Evolutionary conservation across 2,113 vertebrate genomes (phyloP).

Genomic region (Hemiscyllium ocellatum): DNA sequence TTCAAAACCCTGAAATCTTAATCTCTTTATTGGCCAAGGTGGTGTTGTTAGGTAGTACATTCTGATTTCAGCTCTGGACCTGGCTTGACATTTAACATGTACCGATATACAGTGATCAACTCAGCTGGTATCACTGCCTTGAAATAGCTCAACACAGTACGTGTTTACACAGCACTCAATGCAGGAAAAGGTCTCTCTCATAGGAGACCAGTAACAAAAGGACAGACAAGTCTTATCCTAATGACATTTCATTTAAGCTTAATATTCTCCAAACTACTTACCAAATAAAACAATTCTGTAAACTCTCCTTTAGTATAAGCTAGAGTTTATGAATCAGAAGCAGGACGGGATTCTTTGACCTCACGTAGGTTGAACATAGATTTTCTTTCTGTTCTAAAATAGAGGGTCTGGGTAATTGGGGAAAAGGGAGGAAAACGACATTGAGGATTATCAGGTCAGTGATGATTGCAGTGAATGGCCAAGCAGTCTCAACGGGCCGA

Average conservation of each 20-base stretch:
- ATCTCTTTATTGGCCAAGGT: background rate
- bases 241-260: background rate
- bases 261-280: background rate
- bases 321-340: too few species aligned
- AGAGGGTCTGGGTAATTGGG: too few species aligned
- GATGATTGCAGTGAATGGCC: too few species aligned
- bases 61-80: background rate
- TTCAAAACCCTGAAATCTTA: background rate
- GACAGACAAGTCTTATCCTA: background rate
- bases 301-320: too few species aligned
- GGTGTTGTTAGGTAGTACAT: background rate
- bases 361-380: too few species aligned
- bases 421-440: too few species aligned
- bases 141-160: background rate
- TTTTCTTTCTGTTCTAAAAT: too few species aligned
- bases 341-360: too few species aligned
- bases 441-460: too few species aligned
- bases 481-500: too few species aligned
- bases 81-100: background rate
- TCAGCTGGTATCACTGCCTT: background rate
- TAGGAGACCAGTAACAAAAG: background rate
- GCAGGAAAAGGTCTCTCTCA: background rate
- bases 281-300: background rate
- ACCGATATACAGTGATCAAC: background rate
- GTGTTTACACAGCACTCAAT: background rate